Evolutionary conservation across 2,888 invertebrate species (phyloP), one percentile per base, ranked within the genome.

Genomic region (Ophion slaviceki): DNA sequence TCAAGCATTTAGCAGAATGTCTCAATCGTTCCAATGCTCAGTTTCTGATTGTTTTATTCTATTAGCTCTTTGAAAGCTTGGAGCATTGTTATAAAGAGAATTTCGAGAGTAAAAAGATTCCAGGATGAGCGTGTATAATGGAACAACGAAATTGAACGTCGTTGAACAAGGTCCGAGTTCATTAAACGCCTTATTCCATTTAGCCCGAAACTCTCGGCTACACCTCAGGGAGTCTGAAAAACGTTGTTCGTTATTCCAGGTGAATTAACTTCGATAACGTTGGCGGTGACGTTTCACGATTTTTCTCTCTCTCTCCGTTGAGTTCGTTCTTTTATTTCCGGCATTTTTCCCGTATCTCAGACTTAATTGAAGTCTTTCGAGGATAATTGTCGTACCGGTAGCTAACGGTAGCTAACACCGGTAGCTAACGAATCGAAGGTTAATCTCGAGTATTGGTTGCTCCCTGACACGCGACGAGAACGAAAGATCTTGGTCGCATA

Each of bases 301-400:
- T 45, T 47, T 10, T 53, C 8, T 10, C 61, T 61, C 45, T 11
- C 74, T 59, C 61, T 62, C 53, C 57, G 32, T 57, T n/a, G 32
- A 20, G 28, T 71, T 8, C 28, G 28, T 17, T 5, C 70, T 57
- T 40, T 8, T 6, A 57, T 71, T 71, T 71, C 28, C 71, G 53
- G 53, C 61, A 10, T 40, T 20, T n/a, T n/a, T 57, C 80, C 64
- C 64, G 11, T 17, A 17, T 17, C 40, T 53, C 62, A 80, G 75
- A 70, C 62, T 84, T 84, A 85, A 82, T 86, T 62, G 78, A 87
- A 81, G 81, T 79, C 57, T 32, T 45, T 59, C 24, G 53, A 66
- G 66, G 57, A 57, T 77, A 72, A 82, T 82, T 59, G 66, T 66
- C 53, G n/a, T 59, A 67, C 47, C 47, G n/a, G n/a, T n/a, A n/a